Evolutionary conservation across 2,113 vertebrate genomes (phyloP).

Genomic region (Pygoscelis antarcticus): DNA sequence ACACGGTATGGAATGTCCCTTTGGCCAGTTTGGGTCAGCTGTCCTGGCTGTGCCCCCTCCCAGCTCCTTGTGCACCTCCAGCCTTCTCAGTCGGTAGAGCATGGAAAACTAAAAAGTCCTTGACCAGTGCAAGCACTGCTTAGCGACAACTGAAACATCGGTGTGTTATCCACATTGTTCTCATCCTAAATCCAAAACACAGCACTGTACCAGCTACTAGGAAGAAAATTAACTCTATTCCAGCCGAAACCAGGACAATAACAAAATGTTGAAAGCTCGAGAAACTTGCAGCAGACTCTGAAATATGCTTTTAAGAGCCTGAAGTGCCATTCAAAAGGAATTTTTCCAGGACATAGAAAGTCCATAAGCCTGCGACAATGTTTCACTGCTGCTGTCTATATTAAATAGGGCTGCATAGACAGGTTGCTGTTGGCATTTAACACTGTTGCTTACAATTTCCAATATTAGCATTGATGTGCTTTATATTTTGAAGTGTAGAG

Average conservation of each 20-base stretch:
- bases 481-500: conserved; percentile 23
- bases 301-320: not conserved
- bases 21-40: no score
- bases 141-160: no score
- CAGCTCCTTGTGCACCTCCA: no score
- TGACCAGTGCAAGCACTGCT: no score
- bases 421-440: conserved; percentile 33
- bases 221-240: no score
- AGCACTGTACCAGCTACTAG: no score
- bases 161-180: no score
- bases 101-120: no score
- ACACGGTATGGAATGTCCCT: no score
- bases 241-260: not conserved
- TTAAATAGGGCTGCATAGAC: not conserved
- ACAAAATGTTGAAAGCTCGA: not conserved
- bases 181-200: no score
- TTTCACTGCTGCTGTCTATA: not conserved
- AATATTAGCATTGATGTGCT: not conserved
- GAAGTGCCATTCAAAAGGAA: not conserved
- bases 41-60: no score
- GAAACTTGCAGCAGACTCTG: not conserved
- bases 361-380: not conserved
- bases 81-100: no score
- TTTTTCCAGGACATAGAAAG: not conserved
- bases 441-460: conserved; percentile 11